A percentile compares a stretch with the other conserved stretches of the same genome.
Conservation (phyloP, 2,113 vertebrate species). For the Prochilodus magdalenae region DNA sequence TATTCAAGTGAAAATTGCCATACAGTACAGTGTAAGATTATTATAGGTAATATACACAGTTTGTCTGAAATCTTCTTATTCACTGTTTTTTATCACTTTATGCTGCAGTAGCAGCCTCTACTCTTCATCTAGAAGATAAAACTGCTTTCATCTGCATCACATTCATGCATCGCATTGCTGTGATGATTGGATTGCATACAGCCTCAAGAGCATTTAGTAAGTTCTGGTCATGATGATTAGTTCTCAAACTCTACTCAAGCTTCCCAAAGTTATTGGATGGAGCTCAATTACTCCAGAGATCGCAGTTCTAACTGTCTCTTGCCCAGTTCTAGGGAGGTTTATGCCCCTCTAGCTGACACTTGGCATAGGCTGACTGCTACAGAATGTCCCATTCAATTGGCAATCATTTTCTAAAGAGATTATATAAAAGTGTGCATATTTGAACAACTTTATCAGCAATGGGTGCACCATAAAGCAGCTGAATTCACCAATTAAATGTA, state of each 20-base stretch:
- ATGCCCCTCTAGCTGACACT: background rate
- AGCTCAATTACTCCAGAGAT: background rate
- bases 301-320: background rate
- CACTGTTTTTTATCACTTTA: background rate
- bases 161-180: too few relatives aligned
- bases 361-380: background rate
- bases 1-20: background rate
- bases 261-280: background rate
- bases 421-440: background rate
- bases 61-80: background rate
- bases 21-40: background rate
- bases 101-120: background rate
- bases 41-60: background rate
- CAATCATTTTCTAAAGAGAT: background rate
- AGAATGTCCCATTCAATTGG: background rate
- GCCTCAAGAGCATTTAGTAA: background rate
- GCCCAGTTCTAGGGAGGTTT: background rate
- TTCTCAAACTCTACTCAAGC: background rate
- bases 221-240: background rate
- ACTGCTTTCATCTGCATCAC: too few relatives aligned
- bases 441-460: background rate
- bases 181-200: background rate
- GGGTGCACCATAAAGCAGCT: background rate
- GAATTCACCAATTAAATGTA: background rate
- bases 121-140: too few relatives aligned